Conservation (phyloP, 2,888 invertebrate genomes). For the Salticus scenicus region DNA sequence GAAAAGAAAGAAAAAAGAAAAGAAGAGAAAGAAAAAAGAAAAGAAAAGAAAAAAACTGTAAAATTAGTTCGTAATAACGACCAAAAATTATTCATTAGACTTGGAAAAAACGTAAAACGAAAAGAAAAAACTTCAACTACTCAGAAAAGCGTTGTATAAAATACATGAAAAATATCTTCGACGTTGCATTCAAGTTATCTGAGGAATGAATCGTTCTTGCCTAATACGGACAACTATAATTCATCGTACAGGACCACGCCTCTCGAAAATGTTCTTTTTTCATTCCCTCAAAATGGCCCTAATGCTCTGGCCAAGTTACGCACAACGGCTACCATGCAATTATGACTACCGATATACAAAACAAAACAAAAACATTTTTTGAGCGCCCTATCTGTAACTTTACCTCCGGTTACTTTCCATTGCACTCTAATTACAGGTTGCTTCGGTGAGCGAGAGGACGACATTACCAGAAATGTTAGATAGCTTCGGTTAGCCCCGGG, state of each 20-base stretch:
- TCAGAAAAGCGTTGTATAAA: no score
- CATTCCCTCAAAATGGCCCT: background rate
- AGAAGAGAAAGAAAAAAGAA: no score
- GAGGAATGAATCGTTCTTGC: background rate
- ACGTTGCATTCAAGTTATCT: background rate
- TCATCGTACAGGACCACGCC: background rate
- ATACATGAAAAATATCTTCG: no score
- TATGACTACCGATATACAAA: background rate
- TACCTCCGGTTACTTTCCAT: background rate
- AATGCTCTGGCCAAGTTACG: background rate
- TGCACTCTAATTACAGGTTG: background rate
- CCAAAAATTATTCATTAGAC: no score
- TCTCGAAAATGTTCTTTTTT: background rate
- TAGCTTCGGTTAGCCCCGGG: background rate
- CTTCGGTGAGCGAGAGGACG: background rate
- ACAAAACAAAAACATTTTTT: background rate
- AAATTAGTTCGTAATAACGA: no score
- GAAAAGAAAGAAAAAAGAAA: no score
- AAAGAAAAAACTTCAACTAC: no score
- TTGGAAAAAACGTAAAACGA: no score
- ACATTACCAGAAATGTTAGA: constrained; percentile 2
- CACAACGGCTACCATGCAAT: background rate
- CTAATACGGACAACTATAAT: background rate
- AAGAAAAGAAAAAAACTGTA: no score
- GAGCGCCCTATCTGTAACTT: background rate